These are phyloP conservation scores for Struthidea cinerea DNA, from an alignment of 2,113 vertebrate genomes.

Conservation along the genomic window DNA sequence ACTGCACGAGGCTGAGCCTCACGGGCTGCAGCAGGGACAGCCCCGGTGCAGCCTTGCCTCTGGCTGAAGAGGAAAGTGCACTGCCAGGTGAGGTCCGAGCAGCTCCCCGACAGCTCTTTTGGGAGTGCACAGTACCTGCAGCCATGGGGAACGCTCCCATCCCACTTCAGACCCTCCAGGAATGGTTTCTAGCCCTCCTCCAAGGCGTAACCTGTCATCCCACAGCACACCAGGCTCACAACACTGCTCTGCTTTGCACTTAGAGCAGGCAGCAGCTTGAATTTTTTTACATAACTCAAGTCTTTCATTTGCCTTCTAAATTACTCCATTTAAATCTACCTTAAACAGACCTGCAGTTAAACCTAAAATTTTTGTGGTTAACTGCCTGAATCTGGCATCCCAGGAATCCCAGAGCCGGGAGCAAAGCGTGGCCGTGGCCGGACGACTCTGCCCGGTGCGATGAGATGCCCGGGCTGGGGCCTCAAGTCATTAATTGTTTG, in stretches of 20 bases:
- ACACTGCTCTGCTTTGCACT: background rate
- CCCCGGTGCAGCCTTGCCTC: background rate
- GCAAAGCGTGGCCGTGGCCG: fast-evolving
- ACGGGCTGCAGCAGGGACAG: fast-evolving
- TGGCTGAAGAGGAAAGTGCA: fast-evolving
- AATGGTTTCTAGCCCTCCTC: background rate
- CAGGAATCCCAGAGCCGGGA: background rate
- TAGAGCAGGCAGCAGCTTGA: background rate
- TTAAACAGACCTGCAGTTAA: background rate
- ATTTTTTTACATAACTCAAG: background rate
- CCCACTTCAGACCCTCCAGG: background rate
- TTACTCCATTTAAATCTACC: background rate
- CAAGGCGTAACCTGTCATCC: fast-evolving
- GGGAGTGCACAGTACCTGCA: fast-evolving
- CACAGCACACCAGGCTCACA: background rate
- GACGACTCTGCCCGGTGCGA: background rate
- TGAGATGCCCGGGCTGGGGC: background rate
- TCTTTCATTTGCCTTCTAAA: constrained; percentile 23
- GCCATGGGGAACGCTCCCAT: background rate
- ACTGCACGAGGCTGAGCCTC: fast-evolving
- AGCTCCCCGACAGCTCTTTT: fast-evolving
- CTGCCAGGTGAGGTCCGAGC: background rate
- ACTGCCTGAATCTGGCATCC: background rate
- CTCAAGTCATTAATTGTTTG: background rate
- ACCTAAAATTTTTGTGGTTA: background rate